Percentiles rank a stretch among this genome's conserved stretches.
Evolutionary conservation across 2,113 vertebrate species (phyloP).

Genomic region (Trichomycterus rosablanca): DNA sequence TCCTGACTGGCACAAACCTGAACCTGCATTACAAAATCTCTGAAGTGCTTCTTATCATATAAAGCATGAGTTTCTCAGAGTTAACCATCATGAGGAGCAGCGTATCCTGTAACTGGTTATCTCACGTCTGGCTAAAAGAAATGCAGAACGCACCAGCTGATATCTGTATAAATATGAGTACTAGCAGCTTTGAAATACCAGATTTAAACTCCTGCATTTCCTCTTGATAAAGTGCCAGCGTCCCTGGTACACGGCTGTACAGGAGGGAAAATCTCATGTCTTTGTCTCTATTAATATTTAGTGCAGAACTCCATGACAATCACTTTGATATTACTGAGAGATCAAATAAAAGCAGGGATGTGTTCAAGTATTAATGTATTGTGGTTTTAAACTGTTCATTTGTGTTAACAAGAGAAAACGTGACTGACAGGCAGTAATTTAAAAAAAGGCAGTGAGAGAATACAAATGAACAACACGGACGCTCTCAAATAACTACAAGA

Average conservation of each 20-base stretch:
- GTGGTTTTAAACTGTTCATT: too few species aligned
- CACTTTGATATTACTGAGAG: constrained; percentile 5
- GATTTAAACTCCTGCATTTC: constrained; percentile 10
- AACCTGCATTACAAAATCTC: constrained; percentile 6
- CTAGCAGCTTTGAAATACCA: neutral
- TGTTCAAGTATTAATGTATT: neutral
- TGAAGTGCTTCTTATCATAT: constrained; percentile 38
- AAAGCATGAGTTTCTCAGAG: constrained; percentile 17
- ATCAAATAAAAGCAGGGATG: constrained; percentile 1
- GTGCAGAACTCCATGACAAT: neutral
- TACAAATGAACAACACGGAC: too few species aligned
- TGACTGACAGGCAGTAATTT: too few species aligned
- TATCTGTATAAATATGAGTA: neutral
- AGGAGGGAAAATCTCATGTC: too few species aligned
- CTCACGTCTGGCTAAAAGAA: constrained; percentile 13
- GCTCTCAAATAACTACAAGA: too few species aligned
- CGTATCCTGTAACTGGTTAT: constrained; percentile 13
- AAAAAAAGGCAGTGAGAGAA: too few species aligned
- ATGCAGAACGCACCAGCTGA: too few species aligned
- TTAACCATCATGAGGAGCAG: constrained; percentile 11
- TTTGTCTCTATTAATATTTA: too few species aligned
- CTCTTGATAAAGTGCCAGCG: constrained; percentile 26
- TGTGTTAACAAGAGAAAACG: too few species aligned
- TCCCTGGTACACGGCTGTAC: too few species aligned
- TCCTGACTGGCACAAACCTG: neutral